Base-by-base conservation (phyloP, 2,888 invertebrate species). In the Megalurothrips usitatus region DNA sequence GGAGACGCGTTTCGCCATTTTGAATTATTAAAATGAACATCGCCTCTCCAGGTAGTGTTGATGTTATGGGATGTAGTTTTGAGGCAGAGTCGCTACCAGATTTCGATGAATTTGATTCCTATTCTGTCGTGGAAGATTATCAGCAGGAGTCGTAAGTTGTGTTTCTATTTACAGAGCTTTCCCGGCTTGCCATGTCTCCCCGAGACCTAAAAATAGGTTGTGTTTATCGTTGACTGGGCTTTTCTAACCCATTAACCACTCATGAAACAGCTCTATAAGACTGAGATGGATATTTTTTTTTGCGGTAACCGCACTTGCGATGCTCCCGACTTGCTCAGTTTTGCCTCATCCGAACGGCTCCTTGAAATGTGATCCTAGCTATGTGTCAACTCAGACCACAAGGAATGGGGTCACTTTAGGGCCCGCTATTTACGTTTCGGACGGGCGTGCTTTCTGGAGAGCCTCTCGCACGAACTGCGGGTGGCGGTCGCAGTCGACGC, bases 81-180 rank as follows among this genome's bases (percentile, higher is more conserved):
- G 68, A 75, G 23, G 68, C 68, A 23, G 68, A 75, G 26, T 75
- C 68, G 10, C 9, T 75, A 26, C 68, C 68, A 26, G 68, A 75
- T 75, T 75, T 75, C 68, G 68, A 75, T 75, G 68, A 75, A 75
- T 75, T 75, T 26, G 68, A 75, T 26, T 75, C 68, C 11, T 75
- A 75, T 26, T 75, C 68, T 26, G 68, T 75, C 12, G 26, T 75
- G 26, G 68, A 75, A 26, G 68, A 26, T 26, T 75, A 75, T 26
- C 68, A 75, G 68, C 68, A 75, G 9, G 68, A 75, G 68, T 75
- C 68, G 68, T 75, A 75, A 75, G 68, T 75, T 26, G 23, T 26
- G 23, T 11, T 26, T n/a, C 68, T 26, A 75, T 75, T 75, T 75
- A 26, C 68, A 26, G 68, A 12, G 68, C 2, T 26, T 6, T 9